These are phyloP conservation scores for Rotaria magnacalcarata DNA, from an alignment of 2,888 invertebrate genomes.

Conservation along the genomic window DNA sequence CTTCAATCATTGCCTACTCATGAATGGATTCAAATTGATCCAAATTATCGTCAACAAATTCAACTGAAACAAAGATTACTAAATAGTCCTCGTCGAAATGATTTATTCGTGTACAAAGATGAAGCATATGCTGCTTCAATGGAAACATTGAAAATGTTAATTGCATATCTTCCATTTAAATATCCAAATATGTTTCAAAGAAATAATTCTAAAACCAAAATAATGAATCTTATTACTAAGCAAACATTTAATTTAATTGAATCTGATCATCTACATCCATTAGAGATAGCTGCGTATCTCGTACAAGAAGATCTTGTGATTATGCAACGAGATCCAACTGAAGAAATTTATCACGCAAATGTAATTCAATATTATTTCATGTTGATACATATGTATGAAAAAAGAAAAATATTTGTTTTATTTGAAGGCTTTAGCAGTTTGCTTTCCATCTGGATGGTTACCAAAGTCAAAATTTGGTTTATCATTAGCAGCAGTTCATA, in stretches of 20 bases:
- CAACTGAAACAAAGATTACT: neutral
- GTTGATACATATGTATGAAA: neutral
- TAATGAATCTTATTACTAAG: neutral
- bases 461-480: conserved; percentile 15
- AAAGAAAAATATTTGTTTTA: neutral
- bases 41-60: neutral
- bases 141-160: neutral
- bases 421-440: conserved; percentile 11
- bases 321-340: neutral
- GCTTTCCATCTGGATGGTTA: conserved; percentile 17
- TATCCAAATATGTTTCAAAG: conserved; percentile 10
- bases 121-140: neutral
- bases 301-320: conserved; percentile 2
- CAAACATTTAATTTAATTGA: neutral
- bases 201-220: neutral
- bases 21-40: neutral
- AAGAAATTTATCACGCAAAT: conserved; percentile 17
- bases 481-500: neutral
- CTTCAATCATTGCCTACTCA: neutral
- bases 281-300: neutral
- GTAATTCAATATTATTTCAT: neutral
- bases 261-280: neutral
- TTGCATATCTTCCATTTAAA: neutral
- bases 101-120: neutral
- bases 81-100: neutral